These are phyloP conservation scores for Loripinus fragilis DNA, from an alignment of 2,888 invertebrate genomes.

Conservation along the genomic window DNA sequence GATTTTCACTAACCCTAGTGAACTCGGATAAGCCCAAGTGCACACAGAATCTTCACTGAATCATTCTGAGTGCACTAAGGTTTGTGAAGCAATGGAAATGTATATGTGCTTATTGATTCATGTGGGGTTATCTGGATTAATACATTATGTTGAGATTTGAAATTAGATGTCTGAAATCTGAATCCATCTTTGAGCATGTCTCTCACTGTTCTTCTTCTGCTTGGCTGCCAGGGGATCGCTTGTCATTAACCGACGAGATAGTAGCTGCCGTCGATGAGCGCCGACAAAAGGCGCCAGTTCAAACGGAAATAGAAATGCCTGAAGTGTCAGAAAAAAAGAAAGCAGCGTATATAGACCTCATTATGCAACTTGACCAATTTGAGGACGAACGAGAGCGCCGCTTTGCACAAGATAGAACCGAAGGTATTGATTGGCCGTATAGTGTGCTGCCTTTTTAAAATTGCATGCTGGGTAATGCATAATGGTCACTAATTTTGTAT, in stretches of 20 bases:
- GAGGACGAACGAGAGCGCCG: constrained; percentile 57
- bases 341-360: constrained; percentile 77
- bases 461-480: constrained; percentile 46
- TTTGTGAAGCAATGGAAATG: too few relatives aligned
- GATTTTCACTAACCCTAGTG: too few relatives aligned
- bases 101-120: too few relatives aligned
- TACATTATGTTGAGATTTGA: too few relatives aligned
- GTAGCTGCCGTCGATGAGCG: constrained; percentile 70
- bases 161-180: too few relatives aligned
- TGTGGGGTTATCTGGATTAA: too few relatives aligned
- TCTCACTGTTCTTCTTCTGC: background rate
- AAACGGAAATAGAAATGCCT: constrained; percentile 51
- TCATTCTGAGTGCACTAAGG: too few relatives aligned
- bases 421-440: constrained; percentile 58
- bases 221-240: constrained; percentile 43
- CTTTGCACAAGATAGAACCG: constrained; percentile 35
- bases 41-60: too few relatives aligned
- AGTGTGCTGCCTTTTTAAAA: constrained; percentile 34
- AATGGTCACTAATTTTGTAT: constrained; percentile 20
- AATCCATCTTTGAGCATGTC: background rate
- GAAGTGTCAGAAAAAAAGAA: constrained; percentile 76
- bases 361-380: constrained; percentile 71
- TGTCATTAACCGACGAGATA: constrained; percentile 58
- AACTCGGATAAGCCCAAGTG: too few relatives aligned
- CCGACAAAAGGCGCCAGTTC: constrained; percentile 64